Evolutionary conservation across 1,140 invertebrate species (phyloP), one percentile per base, ranked within the genome.

Genomic region (Pseudobourletiella spinata): DNA sequence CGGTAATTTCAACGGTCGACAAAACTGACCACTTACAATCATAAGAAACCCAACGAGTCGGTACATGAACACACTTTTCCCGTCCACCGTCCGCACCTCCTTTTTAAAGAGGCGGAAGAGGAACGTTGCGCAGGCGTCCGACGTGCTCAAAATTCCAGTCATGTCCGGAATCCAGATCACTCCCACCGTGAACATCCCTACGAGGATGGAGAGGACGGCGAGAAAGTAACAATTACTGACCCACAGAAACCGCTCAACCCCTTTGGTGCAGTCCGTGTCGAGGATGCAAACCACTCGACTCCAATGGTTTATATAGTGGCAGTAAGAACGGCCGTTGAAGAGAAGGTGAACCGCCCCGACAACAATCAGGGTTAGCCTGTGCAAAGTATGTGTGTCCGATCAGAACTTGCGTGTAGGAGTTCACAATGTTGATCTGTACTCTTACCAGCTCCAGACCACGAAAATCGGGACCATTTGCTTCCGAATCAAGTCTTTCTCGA

Each of bases 391-490:
- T n/a, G n/a, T n/a, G n/a, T n/a, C n/a, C n/a, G n/a, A n/a, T n/a
- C n/a, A n/a, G n/a, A n/a, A n/a, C n/a, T n/a, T n/a, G n/a, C n/a
- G n/a, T n/a, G n/a, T n/a, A n/a, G n/a, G n/a, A n/a, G n/a, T n/a
- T n/a, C n/a, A n/a, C n/a, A n/a, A n/a, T n/a, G n/a, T n/a, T n/a
- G n/a, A n/a, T n/a, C n/a, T n/a, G 35, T n/a, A 39, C 8, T n/a
- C 11, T 48, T 48, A 48, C 44, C 44, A 48, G 44, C 44, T 48
- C 44, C 44, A 48, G 15, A 48, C 44, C 15, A 48, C 44, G 18
- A 16, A 48, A 4, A 18, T 48, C 18, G 44, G 44, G 14, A 48
- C 44, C 4, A 48, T 18, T 22, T 48, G 44, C 15, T 4, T 6
- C 22, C 44, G 44, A 22, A 48, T 22, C 4, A 48, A 22, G 4